Conservation (phyloP, 2,113 vertebrate genomes). For the Pteropus alecto region DNA sequence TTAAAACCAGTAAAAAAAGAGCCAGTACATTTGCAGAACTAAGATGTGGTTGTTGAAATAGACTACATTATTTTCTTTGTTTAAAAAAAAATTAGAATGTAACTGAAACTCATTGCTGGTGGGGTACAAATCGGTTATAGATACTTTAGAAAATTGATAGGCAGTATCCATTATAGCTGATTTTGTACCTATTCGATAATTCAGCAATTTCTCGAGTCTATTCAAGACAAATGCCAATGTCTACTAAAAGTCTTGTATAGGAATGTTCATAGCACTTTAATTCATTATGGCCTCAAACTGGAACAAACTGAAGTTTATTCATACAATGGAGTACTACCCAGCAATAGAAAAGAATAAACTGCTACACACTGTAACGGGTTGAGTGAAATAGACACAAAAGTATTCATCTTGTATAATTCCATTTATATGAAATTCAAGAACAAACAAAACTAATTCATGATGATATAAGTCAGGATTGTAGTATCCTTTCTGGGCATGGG, state of each 20-base stretch:
- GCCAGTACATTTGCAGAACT: not conserved
- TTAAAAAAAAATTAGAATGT: not conserved
- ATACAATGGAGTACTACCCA: not conserved
- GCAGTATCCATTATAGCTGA: not conserved
- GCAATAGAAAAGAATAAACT: not conserved
- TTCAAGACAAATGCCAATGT: not conserved
- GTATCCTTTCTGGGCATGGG: not conserved
- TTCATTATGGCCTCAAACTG: not conserved
- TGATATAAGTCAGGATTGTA: not conserved
- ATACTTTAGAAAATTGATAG: not conserved
- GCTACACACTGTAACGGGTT: not conserved
- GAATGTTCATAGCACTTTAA: not conserved
- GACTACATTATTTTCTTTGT: not conserved
- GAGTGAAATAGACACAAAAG: not conserved
- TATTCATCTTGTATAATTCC: not conserved
- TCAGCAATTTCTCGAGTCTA: not conserved
- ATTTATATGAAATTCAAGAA: not conserved
- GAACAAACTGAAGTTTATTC: not conserved
- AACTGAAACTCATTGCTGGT: not conserved
- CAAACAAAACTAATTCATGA: not conserved
- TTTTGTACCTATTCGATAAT: not conserved
- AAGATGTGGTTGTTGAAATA: not conserved
- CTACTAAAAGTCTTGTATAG: not conserved
- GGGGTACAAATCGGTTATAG: not conserved
- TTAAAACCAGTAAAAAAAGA: not conserved